A percentile compares a stretch with the other conserved stretches of the same genome.
Conservation (phyloP, 2,888 invertebrate genomes). For the Chydorus sphaericus region DNA sequence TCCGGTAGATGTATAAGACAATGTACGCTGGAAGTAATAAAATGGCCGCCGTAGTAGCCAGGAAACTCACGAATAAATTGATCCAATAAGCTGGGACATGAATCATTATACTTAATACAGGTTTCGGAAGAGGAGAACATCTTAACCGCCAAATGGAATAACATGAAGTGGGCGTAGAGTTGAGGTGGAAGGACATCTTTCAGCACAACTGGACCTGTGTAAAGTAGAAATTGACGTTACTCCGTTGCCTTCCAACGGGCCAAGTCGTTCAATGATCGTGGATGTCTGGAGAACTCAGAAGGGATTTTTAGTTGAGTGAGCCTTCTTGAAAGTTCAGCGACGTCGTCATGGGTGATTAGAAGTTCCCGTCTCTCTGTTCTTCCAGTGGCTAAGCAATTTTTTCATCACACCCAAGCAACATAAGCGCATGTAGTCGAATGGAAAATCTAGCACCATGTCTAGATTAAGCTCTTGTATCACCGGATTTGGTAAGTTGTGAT, state of each 20-base stretch:
- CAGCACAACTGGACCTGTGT: slow-evolving; percentile 22
- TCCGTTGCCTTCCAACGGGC: slow-evolving; percentile 14
- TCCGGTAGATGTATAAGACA: slow-evolving; percentile 13
- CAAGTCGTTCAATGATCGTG: slow-evolving; percentile 8
- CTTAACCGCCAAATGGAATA: slow-evolving; percentile 20
- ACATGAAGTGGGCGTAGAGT: slow-evolving; percentile 21
- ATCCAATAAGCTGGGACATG: slow-evolving; percentile 5
- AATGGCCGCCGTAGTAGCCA: slow-evolving; percentile 15
- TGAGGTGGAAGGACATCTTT: slow-evolving; percentile 17
- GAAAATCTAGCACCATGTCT: slow-evolving; percentile 16
- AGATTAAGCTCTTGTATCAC: background rate
- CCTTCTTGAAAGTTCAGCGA: slow-evolving; percentile 14
- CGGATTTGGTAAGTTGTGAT: slow-evolving; percentile 8
- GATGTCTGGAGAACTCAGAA: slow-evolving; percentile 21
- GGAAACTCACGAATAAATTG: slow-evolving; percentile 15
- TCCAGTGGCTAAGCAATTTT: slow-evolving; percentile 17
- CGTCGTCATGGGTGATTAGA: slow-evolving; percentile 13
- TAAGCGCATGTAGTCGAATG: slow-evolving; percentile 19
- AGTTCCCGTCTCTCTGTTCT: slow-evolving; percentile 13
- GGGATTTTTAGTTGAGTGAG: slow-evolving; percentile 19
- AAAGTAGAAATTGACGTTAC: slow-evolving; percentile 18
- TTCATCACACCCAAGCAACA: slow-evolving; percentile 18
- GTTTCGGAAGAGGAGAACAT: slow-evolving; percentile 16
- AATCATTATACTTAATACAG: background rate
- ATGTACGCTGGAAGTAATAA: slow-evolving; percentile 18